Evolutionary conservation across 1,140 invertebrate genomes (phyloP).

Genomic region (Polypedilum pembai): DNA sequence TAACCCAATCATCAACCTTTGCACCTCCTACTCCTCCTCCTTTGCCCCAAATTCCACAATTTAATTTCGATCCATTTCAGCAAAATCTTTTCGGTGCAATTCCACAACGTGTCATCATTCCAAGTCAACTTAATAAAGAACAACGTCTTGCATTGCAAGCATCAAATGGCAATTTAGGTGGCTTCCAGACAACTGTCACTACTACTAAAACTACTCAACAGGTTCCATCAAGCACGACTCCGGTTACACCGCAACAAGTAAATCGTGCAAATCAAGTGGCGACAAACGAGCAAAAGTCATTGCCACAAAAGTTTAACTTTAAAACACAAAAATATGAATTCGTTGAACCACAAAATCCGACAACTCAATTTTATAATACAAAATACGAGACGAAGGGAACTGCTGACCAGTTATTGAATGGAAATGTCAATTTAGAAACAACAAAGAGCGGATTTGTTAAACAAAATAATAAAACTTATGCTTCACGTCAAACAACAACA

Average conservation of each 20-base stretch:
- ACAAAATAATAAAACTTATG: constrained; percentile 14
- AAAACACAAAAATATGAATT: constrained; percentile 20
- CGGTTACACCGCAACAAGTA: not conserved
- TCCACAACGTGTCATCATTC: constrained; percentile 18
- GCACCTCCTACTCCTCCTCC: not conserved
- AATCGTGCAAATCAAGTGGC: not conserved
- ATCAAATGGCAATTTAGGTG: constrained; percentile 1
- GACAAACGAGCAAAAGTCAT: constrained; percentile 8
- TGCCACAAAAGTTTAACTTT: constrained; percentile 1
- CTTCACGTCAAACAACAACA: not conserved
- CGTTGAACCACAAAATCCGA: constrained; percentile 13
- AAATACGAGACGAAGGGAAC: constrained; percentile 8
- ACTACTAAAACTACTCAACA: not conserved
- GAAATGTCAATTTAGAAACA: not conserved
- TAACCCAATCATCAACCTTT: not conserved
- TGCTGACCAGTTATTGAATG: not conserved
- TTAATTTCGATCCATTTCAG: not conserved
- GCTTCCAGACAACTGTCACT: not conserved
- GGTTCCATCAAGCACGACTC: not conserved
- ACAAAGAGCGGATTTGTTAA: not conserved
- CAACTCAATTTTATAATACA: constrained; percentile 10
- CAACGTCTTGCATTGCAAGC: not conserved
- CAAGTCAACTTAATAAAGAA: not conserved
- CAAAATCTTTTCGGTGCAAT: constrained; percentile 6
- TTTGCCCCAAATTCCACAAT: not conserved